Base-by-base conservation (phyloP, 2,888 invertebrate species). In the Sisyra terminalis region DNA sequence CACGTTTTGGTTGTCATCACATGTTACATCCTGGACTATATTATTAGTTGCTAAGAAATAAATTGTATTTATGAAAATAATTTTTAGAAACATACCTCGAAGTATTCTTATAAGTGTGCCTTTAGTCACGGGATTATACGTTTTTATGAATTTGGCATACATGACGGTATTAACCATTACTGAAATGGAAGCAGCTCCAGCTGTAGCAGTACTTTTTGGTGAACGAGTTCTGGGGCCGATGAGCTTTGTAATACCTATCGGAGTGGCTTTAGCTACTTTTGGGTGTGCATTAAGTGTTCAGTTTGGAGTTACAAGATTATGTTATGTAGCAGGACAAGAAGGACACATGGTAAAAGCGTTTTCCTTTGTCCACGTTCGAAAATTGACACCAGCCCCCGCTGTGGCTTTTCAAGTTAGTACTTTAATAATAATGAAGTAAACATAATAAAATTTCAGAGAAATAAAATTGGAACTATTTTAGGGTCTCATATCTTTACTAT, bases 111-210 rank as follows among this genome's bases (percentile, higher is more conserved):
- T 88, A 40, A 86, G 81, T 1, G 81, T 89, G 0, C 88, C 88
- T 0, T 62, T 84, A 5, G 84, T 88, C 18, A 87, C 86, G 0
- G 60, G 73, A 0, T 68, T 86, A 8, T 89, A 88, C 55, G 78
- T 87, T 16, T 72, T 79, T 52, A 85, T 86, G 75, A 89, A 88
- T 55, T 69, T 87, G 11, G 79, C 87, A n/a, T 89, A 88, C 60
- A 80, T 88, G 77, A 75, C 85, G 0, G 85, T 81, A 3, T 61
- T 89, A 50, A 75, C 73, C 2, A 70, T 74, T 41, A 62, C 70
- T 0, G 85, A 87, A 55, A 78, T 90, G 71, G 65, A 78, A 10
- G 65, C 66, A 3, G 76, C 83, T 0, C 71, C 74, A 1, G 87
- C 87, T 0, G 88, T 89, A 1, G 89, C 87, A 0, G 80, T 87